Evolutionary conservation across 2,113 vertebrate genomes (phyloP).

Genomic region (Oncorhynchus mykiss): DNA sequence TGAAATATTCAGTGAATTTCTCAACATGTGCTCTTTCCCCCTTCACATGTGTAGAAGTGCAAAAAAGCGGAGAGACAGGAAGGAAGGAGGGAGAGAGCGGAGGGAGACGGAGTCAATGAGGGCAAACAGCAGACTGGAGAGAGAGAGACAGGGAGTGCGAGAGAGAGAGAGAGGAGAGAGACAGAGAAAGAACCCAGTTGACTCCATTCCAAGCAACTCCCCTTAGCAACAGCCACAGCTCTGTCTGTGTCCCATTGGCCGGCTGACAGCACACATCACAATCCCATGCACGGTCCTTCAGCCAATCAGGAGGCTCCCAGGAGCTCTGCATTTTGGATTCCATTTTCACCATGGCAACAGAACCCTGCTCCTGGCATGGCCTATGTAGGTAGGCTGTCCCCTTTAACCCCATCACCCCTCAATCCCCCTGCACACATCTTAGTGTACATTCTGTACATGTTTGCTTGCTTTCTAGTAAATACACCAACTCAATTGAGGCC

Average conservation of each 20-base stretch:
- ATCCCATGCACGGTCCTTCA: constrained; percentile 62
- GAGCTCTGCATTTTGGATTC: constrained; percentile 73
- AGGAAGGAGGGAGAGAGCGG: constrained; percentile 25
- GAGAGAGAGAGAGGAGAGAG: constrained; percentile 35
- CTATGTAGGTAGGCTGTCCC: background rate
- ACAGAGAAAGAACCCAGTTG: constrained; percentile 70
- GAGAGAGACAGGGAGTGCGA: background rate
- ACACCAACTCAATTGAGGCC: background rate
- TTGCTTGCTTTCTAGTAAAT: background rate
- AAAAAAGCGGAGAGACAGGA: constrained; percentile 45
- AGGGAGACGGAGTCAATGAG: constrained; percentile 70
- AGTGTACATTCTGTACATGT: constrained; percentile 33
- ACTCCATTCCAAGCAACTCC: constrained; percentile 75
- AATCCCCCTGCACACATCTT: background rate
- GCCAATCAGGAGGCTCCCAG: constrained; percentile 68
- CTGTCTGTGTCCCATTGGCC: constrained; percentile 70
- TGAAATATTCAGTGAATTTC: constrained; percentile 77
- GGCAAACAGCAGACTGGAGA: constrained; percentile 58
- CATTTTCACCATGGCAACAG: constrained; percentile 79
- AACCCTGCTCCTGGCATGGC: constrained; percentile 59
- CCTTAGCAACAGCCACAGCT: constrained; percentile 78
- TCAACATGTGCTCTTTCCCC: constrained; percentile 72
- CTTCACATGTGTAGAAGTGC: constrained; percentile 65
- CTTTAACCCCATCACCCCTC: background rate
- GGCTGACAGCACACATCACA: constrained; percentile 69